Percentiles rank a stretch among this genome's conserved stretches.
Evolutionary conservation across 2,113 vertebrate genomes (phyloP).

Genomic region (Heliornis fulica): DNA sequence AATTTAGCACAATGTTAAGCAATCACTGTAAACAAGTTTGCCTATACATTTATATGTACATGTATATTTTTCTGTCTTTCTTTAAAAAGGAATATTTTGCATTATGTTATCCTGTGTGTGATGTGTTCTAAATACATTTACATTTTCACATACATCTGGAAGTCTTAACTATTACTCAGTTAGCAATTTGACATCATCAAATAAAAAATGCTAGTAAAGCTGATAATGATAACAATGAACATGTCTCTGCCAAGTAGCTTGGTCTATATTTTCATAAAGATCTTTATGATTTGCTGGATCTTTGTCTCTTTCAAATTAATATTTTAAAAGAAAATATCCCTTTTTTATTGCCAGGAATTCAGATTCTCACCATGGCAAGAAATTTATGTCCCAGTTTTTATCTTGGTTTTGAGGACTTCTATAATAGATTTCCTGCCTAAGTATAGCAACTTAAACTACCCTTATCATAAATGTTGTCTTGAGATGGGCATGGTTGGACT

Average conservation of each 20-base stretch:
- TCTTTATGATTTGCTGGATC: neutral
- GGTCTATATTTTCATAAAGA: neutral
- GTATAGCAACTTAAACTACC: neutral
- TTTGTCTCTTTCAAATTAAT: neutral
- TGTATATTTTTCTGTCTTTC: neutral
- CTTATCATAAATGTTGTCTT: neutral
- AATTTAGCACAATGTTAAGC: neutral
- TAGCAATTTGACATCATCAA: neutral
- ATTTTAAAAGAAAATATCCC: neutral
- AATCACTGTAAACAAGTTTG: neutral
- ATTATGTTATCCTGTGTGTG: neutral
- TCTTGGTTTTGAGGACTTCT: neutral
- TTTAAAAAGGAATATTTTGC: neutral
- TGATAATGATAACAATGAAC: neutral
- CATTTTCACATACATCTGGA: neutral
- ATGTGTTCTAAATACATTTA: neutral
- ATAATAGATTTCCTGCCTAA: neutral
- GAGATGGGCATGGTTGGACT: neutral
- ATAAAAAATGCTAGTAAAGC: neutral
- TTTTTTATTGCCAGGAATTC: neutral
- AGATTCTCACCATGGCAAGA: neutral
- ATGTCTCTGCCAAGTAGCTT: neutral
- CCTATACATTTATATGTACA: accelerated
- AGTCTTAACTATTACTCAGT: neutral
- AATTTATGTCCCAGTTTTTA: neutral